Conservation (phyloP, 2,888 invertebrate species). For the Platycheirus rosarum region DNA sequence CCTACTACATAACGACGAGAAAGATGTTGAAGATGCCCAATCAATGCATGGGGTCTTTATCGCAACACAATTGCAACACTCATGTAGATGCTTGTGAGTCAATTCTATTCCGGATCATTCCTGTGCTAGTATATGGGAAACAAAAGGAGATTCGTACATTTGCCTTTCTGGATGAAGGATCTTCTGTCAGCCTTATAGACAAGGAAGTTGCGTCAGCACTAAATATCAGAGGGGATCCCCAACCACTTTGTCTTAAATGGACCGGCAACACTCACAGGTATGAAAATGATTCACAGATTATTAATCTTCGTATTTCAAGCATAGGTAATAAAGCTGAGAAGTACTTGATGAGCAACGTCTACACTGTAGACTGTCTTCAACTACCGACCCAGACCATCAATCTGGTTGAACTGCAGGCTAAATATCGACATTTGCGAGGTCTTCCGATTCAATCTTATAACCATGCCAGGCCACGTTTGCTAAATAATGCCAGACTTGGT, state of each 20-base stretch:
- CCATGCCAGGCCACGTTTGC: constrained; percentile 23
- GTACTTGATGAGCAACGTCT: no score
- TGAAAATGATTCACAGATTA: neutral
- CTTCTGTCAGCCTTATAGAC: neutral
- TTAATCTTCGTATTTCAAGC: neutral
- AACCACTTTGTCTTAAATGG: constrained; percentile 1
- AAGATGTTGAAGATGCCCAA: neutral
- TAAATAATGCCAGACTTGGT: constrained; percentile 45
- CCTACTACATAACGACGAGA: neutral
- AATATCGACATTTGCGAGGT: constrained; percentile 16
- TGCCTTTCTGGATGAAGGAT: constrained; percentile 4
- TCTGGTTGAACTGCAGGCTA: no score
- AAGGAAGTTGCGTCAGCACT: neutral
- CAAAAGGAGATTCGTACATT: neutral
- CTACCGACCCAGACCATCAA: no score
- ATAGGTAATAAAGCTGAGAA: no score
- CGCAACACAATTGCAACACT: neutral
- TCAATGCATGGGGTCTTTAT: neutral
- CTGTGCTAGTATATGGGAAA: neutral
- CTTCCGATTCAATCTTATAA: constrained; percentile 43
- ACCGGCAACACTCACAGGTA: constrained; percentile 3
- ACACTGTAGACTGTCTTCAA: no score
- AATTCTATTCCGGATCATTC: neutral
- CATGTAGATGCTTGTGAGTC: neutral
- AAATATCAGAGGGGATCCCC: neutral